These are phyloP conservation scores for Dolomedes plantarius DNA, from an alignment of 2,888 invertebrate genomes.

Conservation along the genomic window DNA sequence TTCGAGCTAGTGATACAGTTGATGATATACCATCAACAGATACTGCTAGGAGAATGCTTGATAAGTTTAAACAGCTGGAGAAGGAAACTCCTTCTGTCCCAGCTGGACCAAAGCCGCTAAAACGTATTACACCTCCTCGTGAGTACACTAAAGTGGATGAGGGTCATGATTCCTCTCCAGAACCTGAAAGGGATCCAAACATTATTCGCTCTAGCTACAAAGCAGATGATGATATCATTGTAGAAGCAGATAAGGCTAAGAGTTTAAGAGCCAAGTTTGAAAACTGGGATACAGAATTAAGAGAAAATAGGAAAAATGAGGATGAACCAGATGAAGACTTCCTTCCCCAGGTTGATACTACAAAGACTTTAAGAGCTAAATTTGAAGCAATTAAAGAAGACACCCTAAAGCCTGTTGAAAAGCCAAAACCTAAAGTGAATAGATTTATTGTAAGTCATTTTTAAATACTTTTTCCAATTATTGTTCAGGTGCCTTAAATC, in stretches of 20 bases:
- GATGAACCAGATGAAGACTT: constrained; percentile 75
- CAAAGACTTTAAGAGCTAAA: constrained; percentile 86
- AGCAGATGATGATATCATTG: constrained; percentile 83
- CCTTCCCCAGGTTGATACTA: constrained; percentile 82
- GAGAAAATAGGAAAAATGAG: constrained; percentile 73
- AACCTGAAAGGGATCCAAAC: constrained; percentile 74
- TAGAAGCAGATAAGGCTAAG: constrained; percentile 86
- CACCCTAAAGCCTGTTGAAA: constrained; percentile 78
- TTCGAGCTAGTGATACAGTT: constrained; percentile 81
- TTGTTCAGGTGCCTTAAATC: no score
- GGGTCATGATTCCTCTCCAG: constrained; percentile 68
- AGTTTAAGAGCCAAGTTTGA: constrained; percentile 91
- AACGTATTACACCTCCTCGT: constrained; percentile 92
- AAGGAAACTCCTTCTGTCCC: constrained; percentile 79
- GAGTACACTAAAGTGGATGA: constrained; percentile 79
- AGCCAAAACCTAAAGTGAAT: constrained; percentile 84
- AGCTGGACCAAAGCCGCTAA: constrained; percentile 85
- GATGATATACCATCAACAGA: constrained; percentile 81
- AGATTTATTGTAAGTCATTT: constrained; percentile 89
- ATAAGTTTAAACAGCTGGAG: constrained; percentile 92
- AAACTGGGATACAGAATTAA: constrained; percentile 81
- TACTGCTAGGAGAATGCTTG: constrained; percentile 90
- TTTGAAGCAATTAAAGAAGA: constrained; percentile 88
- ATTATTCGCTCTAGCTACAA: constrained; percentile 76
- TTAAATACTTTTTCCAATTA: no score